These are phyloP conservation scores for Nomia melanderi DNA, from an alignment of 1,140 invertebrate genomes.

Conservation along the genomic window DNA sequence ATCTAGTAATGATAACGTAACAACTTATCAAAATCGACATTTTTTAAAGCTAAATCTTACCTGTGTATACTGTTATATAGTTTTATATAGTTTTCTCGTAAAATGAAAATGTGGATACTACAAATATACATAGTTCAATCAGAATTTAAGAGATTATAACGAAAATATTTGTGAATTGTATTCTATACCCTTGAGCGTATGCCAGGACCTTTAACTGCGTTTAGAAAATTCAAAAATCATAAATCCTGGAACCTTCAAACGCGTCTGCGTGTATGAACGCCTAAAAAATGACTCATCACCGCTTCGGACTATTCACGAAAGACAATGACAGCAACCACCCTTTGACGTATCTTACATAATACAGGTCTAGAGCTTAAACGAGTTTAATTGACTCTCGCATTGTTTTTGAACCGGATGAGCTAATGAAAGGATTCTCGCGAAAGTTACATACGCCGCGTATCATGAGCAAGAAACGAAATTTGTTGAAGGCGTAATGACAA, in stretches of 20 bases:
- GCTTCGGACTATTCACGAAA: conserved; percentile 55
- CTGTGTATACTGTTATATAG: too few species aligned
- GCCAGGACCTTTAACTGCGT: background rate
- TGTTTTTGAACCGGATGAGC: conserved; percentile 49
- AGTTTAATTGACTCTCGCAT: conserved; percentile 67
- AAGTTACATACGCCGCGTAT: background rate
- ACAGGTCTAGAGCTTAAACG: conserved; percentile 56
- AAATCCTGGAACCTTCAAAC: background rate
- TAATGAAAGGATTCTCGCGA: conserved; percentile 38
- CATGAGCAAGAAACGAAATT: conserved; percentile 5
- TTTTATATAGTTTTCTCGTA: too few species aligned
- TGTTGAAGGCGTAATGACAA: too few species aligned
- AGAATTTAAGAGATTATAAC: too few species aligned
- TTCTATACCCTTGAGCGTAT: too few species aligned
- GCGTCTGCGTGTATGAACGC: conserved; percentile 39
- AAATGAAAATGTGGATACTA: too few species aligned
- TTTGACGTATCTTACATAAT: conserved; percentile 62
- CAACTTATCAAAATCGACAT: too few species aligned
- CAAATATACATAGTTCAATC: too few species aligned
- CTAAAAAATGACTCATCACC: conserved; percentile 32
- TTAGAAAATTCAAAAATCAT: too few species aligned
- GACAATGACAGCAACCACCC: conserved; percentile 51
- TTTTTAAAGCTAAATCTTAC: too few species aligned
- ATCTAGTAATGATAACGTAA: too few species aligned
- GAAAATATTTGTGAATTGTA: too few species aligned